phyloP scores from a whole-genome alignment of 1,140 invertebrate species.

The Anoplolepis gracilipes region DNA sequence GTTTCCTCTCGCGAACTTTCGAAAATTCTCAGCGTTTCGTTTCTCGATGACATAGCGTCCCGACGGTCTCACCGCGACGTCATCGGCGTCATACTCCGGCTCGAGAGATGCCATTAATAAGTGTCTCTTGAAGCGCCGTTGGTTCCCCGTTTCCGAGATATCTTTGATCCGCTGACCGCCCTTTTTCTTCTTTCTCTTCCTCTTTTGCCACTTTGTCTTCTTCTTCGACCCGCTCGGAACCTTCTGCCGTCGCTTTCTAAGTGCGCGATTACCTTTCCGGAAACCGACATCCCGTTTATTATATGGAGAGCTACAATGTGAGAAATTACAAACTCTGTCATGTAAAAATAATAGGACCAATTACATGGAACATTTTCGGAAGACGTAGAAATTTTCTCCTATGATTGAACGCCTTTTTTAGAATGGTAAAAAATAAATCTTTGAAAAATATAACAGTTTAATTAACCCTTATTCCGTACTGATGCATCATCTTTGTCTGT shows the following conservation, averaged over 20 bases:
- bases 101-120: constrained; percentile 61
- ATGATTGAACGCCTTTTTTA: neutral
- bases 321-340: constrained; percentile 38
- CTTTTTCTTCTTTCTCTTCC: constrained; percentile 58
- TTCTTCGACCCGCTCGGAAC: constrained; percentile 24
- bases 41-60: neutral
- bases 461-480: neutral
- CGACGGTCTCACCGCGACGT: neutral
- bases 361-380: neutral
- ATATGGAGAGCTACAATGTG: neutral
- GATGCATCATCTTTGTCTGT: no score
- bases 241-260: constrained; percentile 26
- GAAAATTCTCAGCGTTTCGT: constrained; percentile 3
- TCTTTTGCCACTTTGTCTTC: constrained; percentile 59
- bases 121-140: constrained; percentile 60
- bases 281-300: constrained; percentile 37
- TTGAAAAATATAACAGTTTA: constrained; percentile 5
- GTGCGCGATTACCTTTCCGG: constrained; percentile 11
- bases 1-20: no score
- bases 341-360: constrained; percentile 17
- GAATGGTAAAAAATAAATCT: neutral
- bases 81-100: constrained; percentile 39
- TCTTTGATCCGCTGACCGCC: constrained; percentile 42
- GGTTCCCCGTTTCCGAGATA: constrained; percentile 36
- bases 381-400: neutral